These are phyloP conservation scores for Chrysolophus pictus DNA, from an alignment of 2,797 vertebrate species.

Conservation along the genomic window DNA sequence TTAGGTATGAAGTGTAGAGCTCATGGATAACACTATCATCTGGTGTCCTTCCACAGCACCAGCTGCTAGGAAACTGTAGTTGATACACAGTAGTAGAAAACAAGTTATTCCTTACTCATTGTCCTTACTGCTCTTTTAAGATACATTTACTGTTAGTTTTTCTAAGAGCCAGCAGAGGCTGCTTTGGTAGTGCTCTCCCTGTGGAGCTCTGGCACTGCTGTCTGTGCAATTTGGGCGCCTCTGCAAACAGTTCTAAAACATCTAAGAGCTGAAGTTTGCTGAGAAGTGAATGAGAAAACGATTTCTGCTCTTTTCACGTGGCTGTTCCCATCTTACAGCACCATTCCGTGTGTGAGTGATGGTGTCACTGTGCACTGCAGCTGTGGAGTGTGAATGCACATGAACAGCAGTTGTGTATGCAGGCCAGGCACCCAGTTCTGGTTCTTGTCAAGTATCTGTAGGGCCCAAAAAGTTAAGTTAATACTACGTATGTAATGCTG, in stretches of 20 bases:
- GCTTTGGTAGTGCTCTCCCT: neutral
- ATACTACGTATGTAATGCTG: neutral
- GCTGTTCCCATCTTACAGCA: neutral
- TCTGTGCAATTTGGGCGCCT: neutral
- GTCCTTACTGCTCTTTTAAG: conserved; percentile 23
- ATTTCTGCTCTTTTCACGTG: neutral
- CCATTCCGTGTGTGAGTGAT: neutral
- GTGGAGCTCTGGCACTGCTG: neutral
- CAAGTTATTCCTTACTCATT: conserved; percentile 8
- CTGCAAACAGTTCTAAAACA: neutral
- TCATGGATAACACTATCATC: neutral
- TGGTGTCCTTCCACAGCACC: neutral
- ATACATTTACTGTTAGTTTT: neutral
- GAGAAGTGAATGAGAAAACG: neutral
- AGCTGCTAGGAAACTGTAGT: conserved; percentile 1
- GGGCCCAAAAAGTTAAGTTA: neutral
- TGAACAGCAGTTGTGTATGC: neutral
- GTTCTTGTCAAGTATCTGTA: neutral
- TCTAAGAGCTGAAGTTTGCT: neutral
- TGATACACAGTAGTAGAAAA: conserved; percentile 19
- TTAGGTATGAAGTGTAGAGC: neutral
- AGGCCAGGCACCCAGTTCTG: neutral
- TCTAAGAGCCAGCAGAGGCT: neutral
- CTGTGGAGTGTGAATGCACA: neutral
- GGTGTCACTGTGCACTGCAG: neutral